Evolutionary conservation across 2,113 vertebrate species (phyloP), one percentile per base, ranked within the genome.

Genomic region (Macaca mulatta): DNA sequence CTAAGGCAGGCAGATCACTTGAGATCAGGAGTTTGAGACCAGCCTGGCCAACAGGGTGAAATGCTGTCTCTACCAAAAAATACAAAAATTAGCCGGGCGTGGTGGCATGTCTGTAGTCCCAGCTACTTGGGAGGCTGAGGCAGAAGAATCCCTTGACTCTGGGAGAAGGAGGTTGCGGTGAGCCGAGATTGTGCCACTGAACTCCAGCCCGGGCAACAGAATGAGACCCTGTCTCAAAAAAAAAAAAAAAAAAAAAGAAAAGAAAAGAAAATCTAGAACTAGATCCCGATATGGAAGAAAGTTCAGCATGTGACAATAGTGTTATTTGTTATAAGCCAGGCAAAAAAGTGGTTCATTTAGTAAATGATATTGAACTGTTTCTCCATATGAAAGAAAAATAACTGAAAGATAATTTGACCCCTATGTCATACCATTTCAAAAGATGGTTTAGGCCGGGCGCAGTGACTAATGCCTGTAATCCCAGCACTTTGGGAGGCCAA

Each of bases 1-100:
- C 32, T 14, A 30, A 35, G 32, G 32, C 0, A 0, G 23, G 32
- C 0, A 2, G 32, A 35, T 35, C 16, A 35, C 67, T 17, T 61
- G 59, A 69, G 67, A 14, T 35, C 14, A 35, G 67, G 32, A 35
- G 67, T 69, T 69, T 69, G 67, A 18, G 67, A 69, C 67, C 32
- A 69, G 67, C 14, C 30, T 69, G 67, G 32, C 30, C 67, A 69
- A 16, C 32, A 69, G 32, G 32, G 32, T 69, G 67, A 69, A 17
- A 69, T 1, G 6, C 30, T 32, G 14, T 69, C 67, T 69, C 67
- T 69, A 35, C 30, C 13, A 35, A 69, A 23, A 69, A 35, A 69
- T 69, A 69, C 27, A 69, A 69, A 69, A 69, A 69, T 69, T 69
- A 32, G 32, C 67, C 7, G 0, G 67, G 67, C 7, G 3, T 35